Conservation (phyloP, 2,113 vertebrate species). For the Gracilinanus agilis region DNA sequence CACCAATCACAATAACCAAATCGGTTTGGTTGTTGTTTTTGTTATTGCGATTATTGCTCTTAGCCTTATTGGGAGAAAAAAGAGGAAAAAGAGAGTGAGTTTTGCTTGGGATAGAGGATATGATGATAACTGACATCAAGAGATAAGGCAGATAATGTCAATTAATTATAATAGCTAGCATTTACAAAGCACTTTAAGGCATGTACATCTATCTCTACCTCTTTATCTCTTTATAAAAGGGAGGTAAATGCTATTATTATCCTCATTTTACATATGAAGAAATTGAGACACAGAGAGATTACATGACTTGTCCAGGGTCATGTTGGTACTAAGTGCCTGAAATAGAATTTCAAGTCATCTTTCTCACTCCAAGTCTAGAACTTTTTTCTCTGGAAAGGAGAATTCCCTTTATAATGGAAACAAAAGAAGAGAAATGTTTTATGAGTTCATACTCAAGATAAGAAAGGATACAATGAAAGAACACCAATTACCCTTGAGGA, state of each 20-base stretch:
- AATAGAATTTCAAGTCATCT: neutral
- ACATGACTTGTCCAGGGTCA: neutral
- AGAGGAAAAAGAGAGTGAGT: no score
- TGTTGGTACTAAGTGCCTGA: neutral
- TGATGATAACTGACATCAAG: no score
- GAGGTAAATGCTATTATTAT: neutral
- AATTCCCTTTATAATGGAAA: neutral
- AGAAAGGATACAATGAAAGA: neutral
- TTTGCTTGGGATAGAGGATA: no score
- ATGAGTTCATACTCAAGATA: neutral
- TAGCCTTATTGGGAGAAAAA: no score
- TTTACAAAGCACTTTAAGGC: neutral
- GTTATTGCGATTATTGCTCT: no score
- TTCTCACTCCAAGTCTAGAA: neutral
- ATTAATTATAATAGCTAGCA: neutral
- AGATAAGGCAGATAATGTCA: no score
- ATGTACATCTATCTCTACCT: neutral
- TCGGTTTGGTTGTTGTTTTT: no score
- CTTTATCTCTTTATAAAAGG: neutral
- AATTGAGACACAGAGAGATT: neutral
- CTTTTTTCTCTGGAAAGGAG: neutral
- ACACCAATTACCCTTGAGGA: neutral
- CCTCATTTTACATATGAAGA: no score
- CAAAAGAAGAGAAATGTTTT: neutral
- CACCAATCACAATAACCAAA: no score